Evolutionary conservation across 2,888 invertebrate genomes (phyloP).

Genomic region (Tupiocoris notatus): DNA sequence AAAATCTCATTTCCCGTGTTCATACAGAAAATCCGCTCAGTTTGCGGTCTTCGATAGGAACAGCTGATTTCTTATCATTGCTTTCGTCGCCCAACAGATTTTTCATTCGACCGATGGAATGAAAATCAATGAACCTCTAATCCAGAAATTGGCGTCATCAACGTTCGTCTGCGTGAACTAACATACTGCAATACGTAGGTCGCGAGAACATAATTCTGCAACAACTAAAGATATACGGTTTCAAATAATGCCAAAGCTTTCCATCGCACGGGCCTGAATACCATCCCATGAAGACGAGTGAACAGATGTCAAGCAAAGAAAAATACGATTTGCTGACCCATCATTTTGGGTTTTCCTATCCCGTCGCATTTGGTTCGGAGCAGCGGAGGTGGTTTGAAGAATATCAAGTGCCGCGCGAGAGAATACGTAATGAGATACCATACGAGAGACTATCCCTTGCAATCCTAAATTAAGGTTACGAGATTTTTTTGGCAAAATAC

Average conservation of each 20-base stretch:
- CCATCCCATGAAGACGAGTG: neutral
- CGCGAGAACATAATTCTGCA: too few relatives aligned
- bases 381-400: neutral
- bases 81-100: too few relatives aligned
- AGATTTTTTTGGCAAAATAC: too few relatives aligned
- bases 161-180: too few relatives aligned
- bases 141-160: too few relatives aligned
- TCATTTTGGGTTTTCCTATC: neutral
- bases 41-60: neutral
- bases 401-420: slow-evolving; percentile 17
- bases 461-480: neutral
- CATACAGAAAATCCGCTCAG: neutral
- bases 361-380: neutral
- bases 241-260: too few relatives aligned
- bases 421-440: slow-evolving; percentile 7
- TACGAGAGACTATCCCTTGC: neutral
- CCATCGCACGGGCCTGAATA: too few relatives aligned
- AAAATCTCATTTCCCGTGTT: neutral
- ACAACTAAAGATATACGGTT: too few relatives aligned
- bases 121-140: too few relatives aligned
- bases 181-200: too few relatives aligned
- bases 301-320: neutral
- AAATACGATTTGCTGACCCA: neutral
- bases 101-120: too few relatives aligned
- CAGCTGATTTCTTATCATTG: neutral